Conservation (phyloP, 23 tunicate genomes). For the Phallusia fumigata region DNA sequence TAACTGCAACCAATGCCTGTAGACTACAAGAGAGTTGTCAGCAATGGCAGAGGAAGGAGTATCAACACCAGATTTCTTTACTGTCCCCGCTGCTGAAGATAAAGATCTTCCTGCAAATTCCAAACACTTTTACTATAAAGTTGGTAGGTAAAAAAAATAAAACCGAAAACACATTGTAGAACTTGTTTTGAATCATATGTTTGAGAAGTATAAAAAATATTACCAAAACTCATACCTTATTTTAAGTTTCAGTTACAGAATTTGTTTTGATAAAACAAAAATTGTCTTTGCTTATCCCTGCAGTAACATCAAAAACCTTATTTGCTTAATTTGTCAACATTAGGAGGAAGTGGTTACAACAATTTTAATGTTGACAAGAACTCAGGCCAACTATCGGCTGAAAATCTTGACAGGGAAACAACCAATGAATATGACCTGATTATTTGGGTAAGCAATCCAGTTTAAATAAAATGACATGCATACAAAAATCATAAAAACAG, state of each 20-base stretch:
- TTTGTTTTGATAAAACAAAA: too few species aligned
- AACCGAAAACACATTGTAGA: too few species aligned
- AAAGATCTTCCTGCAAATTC: constrained; percentile 32
- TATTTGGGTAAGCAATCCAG: background rate
- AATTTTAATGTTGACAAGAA: background rate
- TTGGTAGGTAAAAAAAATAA: constrained; percentile 19
- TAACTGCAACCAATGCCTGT: background rate
- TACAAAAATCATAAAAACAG: too few species aligned
- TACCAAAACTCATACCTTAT: too few species aligned
- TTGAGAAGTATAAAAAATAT: too few species aligned
- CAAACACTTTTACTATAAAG: constrained; percentile 52
- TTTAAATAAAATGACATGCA: background rate
- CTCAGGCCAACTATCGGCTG: background rate
- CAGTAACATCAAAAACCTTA: too few species aligned
- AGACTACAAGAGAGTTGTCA: background rate
- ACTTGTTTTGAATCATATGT: too few species aligned
- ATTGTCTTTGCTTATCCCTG: too few species aligned
- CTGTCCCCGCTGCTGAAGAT: constrained; percentile 34
- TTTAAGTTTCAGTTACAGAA: too few species aligned
- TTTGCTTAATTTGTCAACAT: too few species aligned
- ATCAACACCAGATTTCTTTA: background rate
- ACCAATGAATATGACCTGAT: background rate
- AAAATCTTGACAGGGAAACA: background rate
- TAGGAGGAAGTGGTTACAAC: background rate
- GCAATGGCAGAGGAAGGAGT: background rate